Percentiles rank a stretch among this genome's conserved stretches.
Evolutionary conservation across 2,797 vertebrate species (phyloP).

Genomic region (Picus viridis): DNA sequence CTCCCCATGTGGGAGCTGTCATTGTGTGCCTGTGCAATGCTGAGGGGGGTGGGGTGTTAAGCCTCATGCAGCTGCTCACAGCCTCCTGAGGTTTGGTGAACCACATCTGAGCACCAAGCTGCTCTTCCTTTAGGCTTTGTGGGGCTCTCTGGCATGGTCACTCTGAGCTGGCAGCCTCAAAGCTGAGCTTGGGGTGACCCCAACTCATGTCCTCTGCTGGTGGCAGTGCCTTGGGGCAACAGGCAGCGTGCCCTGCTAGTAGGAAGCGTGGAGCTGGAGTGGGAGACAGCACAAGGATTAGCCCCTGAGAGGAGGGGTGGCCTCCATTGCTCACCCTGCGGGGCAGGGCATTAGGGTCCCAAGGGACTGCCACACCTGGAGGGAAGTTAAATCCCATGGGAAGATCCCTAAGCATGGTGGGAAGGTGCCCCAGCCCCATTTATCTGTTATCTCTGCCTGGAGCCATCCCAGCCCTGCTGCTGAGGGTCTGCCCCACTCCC

Average conservation of each 20-base stretch:
- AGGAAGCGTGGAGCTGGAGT: not conserved
- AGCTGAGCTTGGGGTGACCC: accelerated
- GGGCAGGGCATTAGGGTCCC: not conserved
- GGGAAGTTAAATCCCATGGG: accelerated
- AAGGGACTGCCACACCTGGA: not conserved
- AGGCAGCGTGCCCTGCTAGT: accelerated
- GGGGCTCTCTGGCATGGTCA: accelerated
- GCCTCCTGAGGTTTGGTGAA: not conserved
- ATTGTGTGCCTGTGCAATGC: not conserved
- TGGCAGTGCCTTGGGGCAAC: accelerated
- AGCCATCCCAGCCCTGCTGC: not conserved
- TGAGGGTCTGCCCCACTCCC: not conserved
- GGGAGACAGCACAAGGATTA: accelerated
- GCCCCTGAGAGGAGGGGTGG: not conserved
- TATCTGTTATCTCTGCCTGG: not conserved
- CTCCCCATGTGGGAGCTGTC: accelerated
- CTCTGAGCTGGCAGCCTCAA: not conserved
- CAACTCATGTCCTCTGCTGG: accelerated
- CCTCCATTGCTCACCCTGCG: not conserved
- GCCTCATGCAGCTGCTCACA: accelerated
- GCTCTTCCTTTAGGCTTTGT: not conserved
- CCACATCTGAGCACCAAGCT: accelerated
- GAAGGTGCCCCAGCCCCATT: not conserved
- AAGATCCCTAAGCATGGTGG: accelerated
- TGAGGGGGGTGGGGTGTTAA: not conserved